A percentile compares a stretch with the other conserved stretches of the same genome.
These are phyloP conservation scores for Drosophila dunni DNA, from an alignment of 1,140 invertebrate genomes.

Conservation along the genomic window DNA sequence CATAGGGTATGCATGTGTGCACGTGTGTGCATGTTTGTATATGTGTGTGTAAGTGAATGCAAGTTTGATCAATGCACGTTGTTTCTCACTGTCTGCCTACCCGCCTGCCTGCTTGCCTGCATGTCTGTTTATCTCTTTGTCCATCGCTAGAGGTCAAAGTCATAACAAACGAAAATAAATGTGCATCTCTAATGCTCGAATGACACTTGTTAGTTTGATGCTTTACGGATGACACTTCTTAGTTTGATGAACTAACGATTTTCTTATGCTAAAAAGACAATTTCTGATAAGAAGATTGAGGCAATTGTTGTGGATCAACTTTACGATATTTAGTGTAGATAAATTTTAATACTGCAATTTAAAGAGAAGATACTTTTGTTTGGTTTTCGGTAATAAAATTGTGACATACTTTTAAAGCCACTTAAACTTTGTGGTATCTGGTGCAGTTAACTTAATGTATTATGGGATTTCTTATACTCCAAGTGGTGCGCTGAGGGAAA, in stretches of 20 bases:
- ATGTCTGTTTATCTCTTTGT: constrained; percentile 12
- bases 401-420: too few species aligned
- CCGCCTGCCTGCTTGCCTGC: too few species aligned
- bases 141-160: constrained; percentile 45
- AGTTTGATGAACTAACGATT: background rate
- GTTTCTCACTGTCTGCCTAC: background rate
- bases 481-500: background rate
- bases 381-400: too few species aligned
- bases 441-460: too few species aligned
- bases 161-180: constrained; percentile 34
- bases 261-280: background rate
- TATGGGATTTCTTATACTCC: too few species aligned
- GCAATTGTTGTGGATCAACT: background rate
- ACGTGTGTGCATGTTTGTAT: background rate
- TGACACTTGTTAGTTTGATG: constrained; percentile 35
- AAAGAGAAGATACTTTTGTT: too few species aligned
- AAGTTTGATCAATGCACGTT: constrained; percentile 58
- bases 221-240: constrained; percentile 28
- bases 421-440: too few species aligned
- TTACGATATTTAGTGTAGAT: too few species aligned
- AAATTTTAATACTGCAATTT: too few species aligned
- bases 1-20: background rate
- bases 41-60: constrained; percentile 29
- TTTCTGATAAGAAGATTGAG: background rate
- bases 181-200: constrained; percentile 6